Conservation (phyloP, 2,888 invertebrate species). For the Mantis religiosa region DNA sequence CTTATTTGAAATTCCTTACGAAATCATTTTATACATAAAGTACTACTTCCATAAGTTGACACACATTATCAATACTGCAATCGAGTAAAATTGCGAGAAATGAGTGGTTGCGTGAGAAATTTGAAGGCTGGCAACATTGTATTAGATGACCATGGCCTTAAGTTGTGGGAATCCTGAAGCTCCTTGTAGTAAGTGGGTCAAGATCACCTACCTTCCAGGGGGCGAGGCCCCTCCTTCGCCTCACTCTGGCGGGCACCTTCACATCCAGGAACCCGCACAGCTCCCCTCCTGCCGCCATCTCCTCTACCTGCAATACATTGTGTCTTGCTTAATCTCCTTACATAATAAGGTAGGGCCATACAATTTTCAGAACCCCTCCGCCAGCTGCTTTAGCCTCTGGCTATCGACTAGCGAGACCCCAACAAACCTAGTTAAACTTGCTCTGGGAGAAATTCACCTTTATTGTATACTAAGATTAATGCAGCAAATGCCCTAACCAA, state of each 20-base stretch:
- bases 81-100: too few relatives aligned
- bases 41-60: too few relatives aligned
- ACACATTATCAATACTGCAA: too few relatives aligned
- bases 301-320: background rate
- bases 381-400: background rate
- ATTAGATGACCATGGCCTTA: background rate
- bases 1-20: too few relatives aligned
- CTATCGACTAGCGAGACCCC: background rate
- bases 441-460: too few relatives aligned
- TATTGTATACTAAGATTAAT: too few relatives aligned
- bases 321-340: background rate
- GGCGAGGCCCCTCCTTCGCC: slow-evolving; percentile 53
- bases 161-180: background rate
- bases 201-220: slow-evolving; percentile 56
- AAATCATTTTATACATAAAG: too few relatives aligned
- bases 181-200: slow-evolving; percentile 21
- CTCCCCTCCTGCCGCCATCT: slow-evolving; percentile 9
- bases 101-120: too few relatives aligned
- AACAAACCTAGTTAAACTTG: too few relatives aligned
- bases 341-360: background rate
- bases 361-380: background rate
- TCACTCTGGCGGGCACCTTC: slow-evolving; percentile 57
- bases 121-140: too few relatives aligned
- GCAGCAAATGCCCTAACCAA: too few relatives aligned
- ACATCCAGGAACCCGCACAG: slow-evolving; percentile 55